Conservation (phyloP, 1,140 invertebrate genomes). For the Drosophila bifasciata region DNA sequence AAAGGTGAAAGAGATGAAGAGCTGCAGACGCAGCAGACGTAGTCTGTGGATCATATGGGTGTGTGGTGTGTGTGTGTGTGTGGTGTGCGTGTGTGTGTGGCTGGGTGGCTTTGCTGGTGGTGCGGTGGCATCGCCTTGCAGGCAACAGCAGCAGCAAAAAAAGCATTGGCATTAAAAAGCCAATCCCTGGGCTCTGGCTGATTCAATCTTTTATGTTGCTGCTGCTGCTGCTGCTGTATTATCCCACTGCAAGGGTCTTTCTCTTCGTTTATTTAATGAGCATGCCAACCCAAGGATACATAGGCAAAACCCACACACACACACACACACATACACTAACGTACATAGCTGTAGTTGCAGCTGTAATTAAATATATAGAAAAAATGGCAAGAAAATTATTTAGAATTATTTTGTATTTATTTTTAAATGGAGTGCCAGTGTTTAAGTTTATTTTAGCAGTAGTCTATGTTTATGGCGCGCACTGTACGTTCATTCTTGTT, state of each 20-base stretch:
- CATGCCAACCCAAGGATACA: slow-evolving; percentile 19
- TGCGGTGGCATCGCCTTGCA: slow-evolving; percentile 10
- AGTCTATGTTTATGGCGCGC: too few relatives aligned
- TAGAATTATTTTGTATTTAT: too few relatives aligned
- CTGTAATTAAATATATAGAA: too few relatives aligned
- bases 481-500: too few relatives aligned
- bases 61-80: too few relatives aligned
- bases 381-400: too few relatives aligned
- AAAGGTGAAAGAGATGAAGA: too few relatives aligned
- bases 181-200: slow-evolving; percentile 53
- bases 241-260: slow-evolving; percentile 55
- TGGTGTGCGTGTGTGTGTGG: not conserved
- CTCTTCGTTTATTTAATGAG: slow-evolving; percentile 63
- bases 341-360: too few relatives aligned
- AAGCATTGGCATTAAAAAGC: slow-evolving; percentile 68
- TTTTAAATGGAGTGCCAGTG: too few relatives aligned
- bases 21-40: not conserved
- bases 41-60: slow-evolving; percentile 4
- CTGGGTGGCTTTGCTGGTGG: slow-evolving; percentile 1
- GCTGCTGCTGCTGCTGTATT: slow-evolving; percentile 6
- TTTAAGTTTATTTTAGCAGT: too few relatives aligned
- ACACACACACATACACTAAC: slow-evolving; percentile 8
- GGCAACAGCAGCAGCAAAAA: slow-evolving; percentile 27
- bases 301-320: too few relatives aligned
- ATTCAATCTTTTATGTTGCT: slow-evolving; percentile 6